A percentile compares a stretch with the other conserved stretches of the same genome.
These are phyloP conservation scores for Baryphthengus martii DNA, from an alignment of 2,113 vertebrate genomes.

Conservation along the genomic window DNA sequence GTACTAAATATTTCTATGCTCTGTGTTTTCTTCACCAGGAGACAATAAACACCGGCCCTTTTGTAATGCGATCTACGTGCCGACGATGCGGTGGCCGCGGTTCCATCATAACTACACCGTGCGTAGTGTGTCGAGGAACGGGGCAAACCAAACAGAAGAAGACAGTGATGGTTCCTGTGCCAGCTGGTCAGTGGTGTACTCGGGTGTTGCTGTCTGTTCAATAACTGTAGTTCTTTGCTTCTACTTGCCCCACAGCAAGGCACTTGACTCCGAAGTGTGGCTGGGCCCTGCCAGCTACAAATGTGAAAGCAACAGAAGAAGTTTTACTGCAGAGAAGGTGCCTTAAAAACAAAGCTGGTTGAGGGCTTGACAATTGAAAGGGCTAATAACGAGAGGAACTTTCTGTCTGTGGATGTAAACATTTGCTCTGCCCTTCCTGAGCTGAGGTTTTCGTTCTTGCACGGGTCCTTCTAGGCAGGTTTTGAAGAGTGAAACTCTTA, in stretches of 20 bases:
- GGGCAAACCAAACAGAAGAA: conserved; percentile 94
- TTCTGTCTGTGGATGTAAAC: neutral
- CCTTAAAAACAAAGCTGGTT: neutral
- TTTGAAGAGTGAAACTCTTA: neutral
- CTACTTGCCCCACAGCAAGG: neutral
- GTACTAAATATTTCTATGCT: accelerated
- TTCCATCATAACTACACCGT: conserved; percentile 82
- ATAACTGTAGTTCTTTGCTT: neutral
- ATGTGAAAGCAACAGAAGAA: accelerated
- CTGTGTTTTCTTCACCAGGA: conserved; percentile 74
- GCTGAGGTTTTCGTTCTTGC: neutral
- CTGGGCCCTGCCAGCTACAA: neutral
- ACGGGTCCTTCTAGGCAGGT: neutral
- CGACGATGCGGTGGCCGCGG: conserved; percentile 89
- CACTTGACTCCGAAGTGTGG: neutral
- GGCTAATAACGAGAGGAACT: neutral
- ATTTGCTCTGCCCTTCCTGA: neutral
- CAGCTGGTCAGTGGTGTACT: conserved; percentile 82
- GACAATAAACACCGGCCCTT: conserved; percentile 93
- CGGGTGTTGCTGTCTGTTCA: neutral
- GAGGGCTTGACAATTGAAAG: neutral
- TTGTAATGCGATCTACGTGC: conserved; percentile 96
- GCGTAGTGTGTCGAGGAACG: conserved; percentile 80
- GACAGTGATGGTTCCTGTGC: conserved; percentile 89
- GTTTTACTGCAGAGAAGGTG: neutral